Base-by-base conservation (phyloP, 92 coral and sea anemone species). In the Phenganax subtilis region DNA sequence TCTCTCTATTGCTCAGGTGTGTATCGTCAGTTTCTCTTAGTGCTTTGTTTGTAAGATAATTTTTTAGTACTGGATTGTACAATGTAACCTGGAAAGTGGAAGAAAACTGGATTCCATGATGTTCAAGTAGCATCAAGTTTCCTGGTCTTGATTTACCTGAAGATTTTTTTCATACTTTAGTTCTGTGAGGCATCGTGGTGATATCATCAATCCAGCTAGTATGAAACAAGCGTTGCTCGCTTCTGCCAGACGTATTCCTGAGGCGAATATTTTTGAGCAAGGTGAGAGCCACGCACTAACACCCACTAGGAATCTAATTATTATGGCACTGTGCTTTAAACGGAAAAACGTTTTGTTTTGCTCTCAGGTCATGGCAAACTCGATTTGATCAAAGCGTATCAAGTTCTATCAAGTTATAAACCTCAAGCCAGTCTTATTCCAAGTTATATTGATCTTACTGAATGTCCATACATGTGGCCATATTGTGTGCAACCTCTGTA, bases 401-500 rank as follows among this genome's bases (percentile, higher is more conserved):
- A 96, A 85, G 93, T 96, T 47, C 89, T 96, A n/a, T 90, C 92
- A 67, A 92, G 90, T 85, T 92, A 92, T 89, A 96, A 96, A 77
- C 99, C 99, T 55, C 99, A 96, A 82, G 97, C 97, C 62, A 96
- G 99, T 80, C 81, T 91, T 31, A 96, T 97, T 71, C 99, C 99
- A 44, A 87, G 92, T 47, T 96, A 96, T 80, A 87, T 96, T 20
- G 99, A 96, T 73, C 84, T 96, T 6, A 96, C 99, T 0, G 99
- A 96, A 75, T 96, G 99, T 51, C 97, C 99, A 0, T 96, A 92
- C 87, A 96, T 96, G 99, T 96, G 97, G 99, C 99, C 99, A 0
- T 96, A 96, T 85, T 96, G 99, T 60, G 91, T 97, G n/a, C 99
- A 92, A 81, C 96, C 99, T 3, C 55, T 92, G 20, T 96, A 92